Evolutionary conservation across 2,113 vertebrate species (phyloP).

Genomic region (Myxocyprinus asiaticus): DNA sequence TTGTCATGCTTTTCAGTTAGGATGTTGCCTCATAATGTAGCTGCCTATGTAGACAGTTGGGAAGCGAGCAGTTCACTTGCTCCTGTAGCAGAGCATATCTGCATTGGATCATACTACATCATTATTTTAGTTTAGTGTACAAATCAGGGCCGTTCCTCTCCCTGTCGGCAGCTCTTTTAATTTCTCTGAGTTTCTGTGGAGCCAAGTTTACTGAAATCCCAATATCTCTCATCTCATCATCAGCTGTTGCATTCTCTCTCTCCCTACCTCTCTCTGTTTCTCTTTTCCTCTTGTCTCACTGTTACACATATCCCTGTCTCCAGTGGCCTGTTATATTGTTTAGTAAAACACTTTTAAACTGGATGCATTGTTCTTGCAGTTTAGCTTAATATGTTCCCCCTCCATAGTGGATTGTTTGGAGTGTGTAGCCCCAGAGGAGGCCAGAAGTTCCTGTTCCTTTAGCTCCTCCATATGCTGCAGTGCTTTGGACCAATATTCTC

Average conservation of each 20-base stretch:
- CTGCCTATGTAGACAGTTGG: too few species aligned
- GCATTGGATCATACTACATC: too few species aligned
- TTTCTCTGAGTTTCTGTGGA: constrained; percentile 45
- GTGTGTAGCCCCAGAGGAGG: not conserved
- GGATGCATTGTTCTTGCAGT: constrained; percentile 65
- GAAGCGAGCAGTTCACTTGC: too few species aligned
- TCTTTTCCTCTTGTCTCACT: constrained; percentile 48
- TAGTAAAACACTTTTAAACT: constrained; percentile 70
- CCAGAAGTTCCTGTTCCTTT: constrained; percentile 50
- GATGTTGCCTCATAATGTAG: too few species aligned
- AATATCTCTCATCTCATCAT: not conserved
- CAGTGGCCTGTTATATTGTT: constrained; percentile 74
- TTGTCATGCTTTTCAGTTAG: too few species aligned
- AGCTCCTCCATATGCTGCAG: constrained; percentile 67
- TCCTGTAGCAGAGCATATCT: too few species aligned
- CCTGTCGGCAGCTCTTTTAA: constrained; percentile 14
- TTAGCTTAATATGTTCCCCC: constrained; percentile 65
- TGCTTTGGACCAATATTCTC: constrained; percentile 50
- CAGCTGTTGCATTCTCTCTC: constrained; percentile 18
- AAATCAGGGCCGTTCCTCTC: constrained; percentile 1
- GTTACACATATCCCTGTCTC: constrained; percentile 56
- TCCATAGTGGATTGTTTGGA: constrained; percentile 62
- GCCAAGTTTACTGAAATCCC: not conserved
- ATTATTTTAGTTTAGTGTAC: not conserved
- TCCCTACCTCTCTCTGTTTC: not conserved